Evolutionary conservation across 1,140 invertebrate species (phyloP), one percentile per base, ranked within the genome.

Genomic region (Drosophila albomicans): DNA sequence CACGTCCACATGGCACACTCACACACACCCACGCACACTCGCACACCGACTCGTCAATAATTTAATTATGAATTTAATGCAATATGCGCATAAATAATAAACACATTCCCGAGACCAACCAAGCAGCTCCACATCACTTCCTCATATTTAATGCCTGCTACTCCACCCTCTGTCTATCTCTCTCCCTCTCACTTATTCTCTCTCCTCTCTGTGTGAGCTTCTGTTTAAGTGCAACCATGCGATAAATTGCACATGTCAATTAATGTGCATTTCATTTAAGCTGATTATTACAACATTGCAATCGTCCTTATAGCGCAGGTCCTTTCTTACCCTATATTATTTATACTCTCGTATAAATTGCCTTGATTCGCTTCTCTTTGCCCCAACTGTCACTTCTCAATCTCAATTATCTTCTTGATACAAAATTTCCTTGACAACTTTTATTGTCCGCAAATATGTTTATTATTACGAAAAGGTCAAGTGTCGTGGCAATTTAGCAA

Each of bases 21-120:
- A 16, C 7, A 7, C 45, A 46, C 28, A 63, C 28, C 7, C 5
- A 25, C 30, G n/a, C 16, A 13, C 32, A 41, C 49, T 61, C 7
- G 5, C 30, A 7, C 32, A 8, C 32, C 32, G 5, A 32, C 32
- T 58, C 43, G 45, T 68, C 38, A 82, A 88, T 88, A 80, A 82
- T 84, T 82, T 68, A 84, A 88, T 87, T 82, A 75, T 48, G 48
- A 67, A 61, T 69, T 65, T 66, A 79, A 77, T 80, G 78, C 77
- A 69, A 74, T 87, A 77, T 86, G 82, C 75, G 67, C 82, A 86
- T 87, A 82, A 87, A 82, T 82, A 87, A 86, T 76, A 66, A 68
- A 70, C 16, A 43, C 28, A 73, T 57, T 32, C 25, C 35, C 28
- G 16, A n/a, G 2, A 15, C 46, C 20, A 32, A 32, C 5, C 5